Evolutionary conservation across 2,113 vertebrate species (phyloP).

Genomic region (Corythornis cristatus): DNA sequence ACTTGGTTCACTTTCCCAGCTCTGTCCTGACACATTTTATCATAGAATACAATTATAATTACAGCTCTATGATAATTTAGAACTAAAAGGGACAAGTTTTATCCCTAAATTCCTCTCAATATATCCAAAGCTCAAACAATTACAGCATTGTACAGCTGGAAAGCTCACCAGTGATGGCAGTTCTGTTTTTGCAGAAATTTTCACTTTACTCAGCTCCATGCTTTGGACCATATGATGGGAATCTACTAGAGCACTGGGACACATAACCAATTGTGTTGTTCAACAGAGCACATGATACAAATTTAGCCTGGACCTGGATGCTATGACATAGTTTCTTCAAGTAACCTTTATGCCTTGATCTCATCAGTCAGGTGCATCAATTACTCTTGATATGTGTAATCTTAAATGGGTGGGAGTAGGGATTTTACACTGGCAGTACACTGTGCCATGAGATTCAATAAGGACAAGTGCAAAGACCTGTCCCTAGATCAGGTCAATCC

Average conservation of each 20-base stretch:
- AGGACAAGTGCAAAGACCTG: background rate
- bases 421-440: fast-evolving
- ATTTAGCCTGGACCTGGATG: background rate
- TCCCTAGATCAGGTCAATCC: background rate
- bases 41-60: no score
- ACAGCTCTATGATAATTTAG: background rate
- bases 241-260: fast-evolving
- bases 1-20: fast-evolving
- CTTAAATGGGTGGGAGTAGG: fast-evolving
- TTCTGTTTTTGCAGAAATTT: background rate
- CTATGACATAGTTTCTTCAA: background rate
- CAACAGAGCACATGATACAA: background rate
- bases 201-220: background rate
- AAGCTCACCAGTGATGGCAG: fast-evolving
- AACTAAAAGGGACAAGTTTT: background rate
- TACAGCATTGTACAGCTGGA: background rate
- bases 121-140: background rate
- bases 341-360: background rate
- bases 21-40: background rate
- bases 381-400: fast-evolving
- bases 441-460: fast-evolving
- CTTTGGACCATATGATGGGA: background rate
- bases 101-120: background rate
- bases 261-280: fast-evolving
- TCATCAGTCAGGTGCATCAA: background rate